Evolutionary conservation across 2,888 invertebrate genomes (phyloP), one percentile per base, ranked within the genome.

Genomic region (Eupsilia transversa): DNA sequence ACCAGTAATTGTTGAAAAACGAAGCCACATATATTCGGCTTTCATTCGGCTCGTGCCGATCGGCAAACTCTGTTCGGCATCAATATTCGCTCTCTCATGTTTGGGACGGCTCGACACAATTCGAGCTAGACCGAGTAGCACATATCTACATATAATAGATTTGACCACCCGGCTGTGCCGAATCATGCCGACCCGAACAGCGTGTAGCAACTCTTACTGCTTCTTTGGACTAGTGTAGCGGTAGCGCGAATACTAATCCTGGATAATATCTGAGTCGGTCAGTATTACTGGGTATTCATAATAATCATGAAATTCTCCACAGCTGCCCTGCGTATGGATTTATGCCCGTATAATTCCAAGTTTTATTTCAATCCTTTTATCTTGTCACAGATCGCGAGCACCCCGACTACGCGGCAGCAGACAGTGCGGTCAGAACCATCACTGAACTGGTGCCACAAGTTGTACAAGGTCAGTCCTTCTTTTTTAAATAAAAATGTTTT

Each of bases 371-470:
- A 43, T 5, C 5, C 3, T 43, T 57, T 12, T 12, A 17, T 0
- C 23, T 74, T 56, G 0, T 72, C 30, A 33, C 73, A 92, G 93
- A 91, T 86, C 85, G 83, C 23, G 86, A 89, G 46, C 86, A 87
- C 17, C 89, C 90, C 1, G 87, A 91, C 77, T 91, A 91, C 43
- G 81, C 81, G 0, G 77, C 83, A 6, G 92, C 92, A 0, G 89
- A 91, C 30, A 43, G 84, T 6, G 88, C 91, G 0, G 76, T 89
- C 23, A 84, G 74, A 7, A 86, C 84, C 2, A 91, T 93, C 17
- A 76, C 87, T 5, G 88, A 91, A n/a, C 69, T 92, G 9, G 84
- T 91, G 79, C 92, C 92, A 0, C 84, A 85, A 30, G 73, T 93
- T 27, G 77, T 92, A 4, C 74, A 81, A 86, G 86, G 86, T 86